Evolutionary conservation across 2,113 vertebrate genomes (phyloP), one percentile per base, ranked within the genome.

Genomic region (Dromiciops gliroides): DNA sequence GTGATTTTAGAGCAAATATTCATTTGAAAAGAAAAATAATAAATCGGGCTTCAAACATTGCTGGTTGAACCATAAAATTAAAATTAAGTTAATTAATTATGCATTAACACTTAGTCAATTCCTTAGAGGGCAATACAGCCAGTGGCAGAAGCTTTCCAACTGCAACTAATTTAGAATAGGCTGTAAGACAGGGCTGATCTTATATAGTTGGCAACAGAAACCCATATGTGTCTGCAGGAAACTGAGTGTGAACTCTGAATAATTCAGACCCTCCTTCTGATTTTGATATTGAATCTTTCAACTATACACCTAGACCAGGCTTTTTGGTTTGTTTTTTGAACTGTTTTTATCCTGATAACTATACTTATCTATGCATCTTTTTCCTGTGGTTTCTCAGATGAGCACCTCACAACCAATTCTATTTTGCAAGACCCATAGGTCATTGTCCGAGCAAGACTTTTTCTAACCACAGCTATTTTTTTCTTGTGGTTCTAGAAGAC

Each of bases 21-120:
- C 89, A 50, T 56, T 91, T 94, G 48, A 95, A 96, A 52, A 92
- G 26, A 49, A 31, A 51, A 52, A 91, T 89, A 8, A 75, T n/a
- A n/a, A n/a, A 12, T 37, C 37, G 44, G 67, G 6, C 19, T 83
- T 83, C 37, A 44, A 44, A 83, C 19, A 83, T 83, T 83, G 67
- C n/a, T 23, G 37, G 67, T 11, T 44, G n/a, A 44, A 44, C n/a
- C 19, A 44, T 83, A 83, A 83, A 83, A 83, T 83, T 83, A 83
- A 44, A 44, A 83, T 83, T 83, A n/a, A 44, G n/a, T 44, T 83
- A 83, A 44, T 83, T 83, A 83, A 83, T 44, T 83, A 83, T 44
- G 6, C 67, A 83, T 83, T 83, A 44, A 22, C 67, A 44, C n/a
- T 83, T 83, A 83, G 67, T 83, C n/a, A 83, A 44, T 44, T 83